These are phyloP conservation scores for Holcopasites calliopsidis DNA, from an alignment of 1,140 invertebrate genomes.

Conservation along the genomic window DNA sequence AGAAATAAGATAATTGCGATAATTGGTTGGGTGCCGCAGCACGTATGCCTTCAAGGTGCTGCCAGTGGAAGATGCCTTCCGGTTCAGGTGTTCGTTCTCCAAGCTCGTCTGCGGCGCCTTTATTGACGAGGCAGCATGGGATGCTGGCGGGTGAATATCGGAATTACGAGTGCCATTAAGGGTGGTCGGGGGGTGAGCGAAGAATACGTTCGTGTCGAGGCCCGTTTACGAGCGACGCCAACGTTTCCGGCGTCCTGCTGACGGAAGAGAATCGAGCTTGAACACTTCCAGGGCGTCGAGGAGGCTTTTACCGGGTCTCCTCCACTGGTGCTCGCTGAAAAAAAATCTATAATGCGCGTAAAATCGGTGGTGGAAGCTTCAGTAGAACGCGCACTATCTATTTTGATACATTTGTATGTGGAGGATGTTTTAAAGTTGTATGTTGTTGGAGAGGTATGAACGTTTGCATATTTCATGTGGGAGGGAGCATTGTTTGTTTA, in stretches of 20 bases:
- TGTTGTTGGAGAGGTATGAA: too few relatives aligned
- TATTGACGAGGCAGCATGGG: constrained; percentile 19
- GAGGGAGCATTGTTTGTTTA: too few relatives aligned
- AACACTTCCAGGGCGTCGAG: constrained; percentile 35
- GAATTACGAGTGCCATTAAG: constrained; percentile 71
- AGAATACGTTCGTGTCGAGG: constrained; percentile 41
- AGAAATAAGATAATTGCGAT: too few relatives aligned
- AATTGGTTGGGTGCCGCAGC: too few relatives aligned
- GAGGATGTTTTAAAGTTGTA: too few relatives aligned
- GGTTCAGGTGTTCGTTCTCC: neutral
- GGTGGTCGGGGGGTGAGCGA: constrained; percentile 16
- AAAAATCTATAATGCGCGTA: constrained; percentile 5
- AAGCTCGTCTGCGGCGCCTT: too few relatives aligned
- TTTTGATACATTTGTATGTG: too few relatives aligned
- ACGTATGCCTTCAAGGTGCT: too few relatives aligned
- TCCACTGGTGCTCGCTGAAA: neutral
- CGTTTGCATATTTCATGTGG: too few relatives aligned
- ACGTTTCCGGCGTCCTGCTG: constrained; percentile 17
- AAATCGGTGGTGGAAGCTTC: neutral
- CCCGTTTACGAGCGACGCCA: constrained; percentile 56
- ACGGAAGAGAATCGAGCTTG: constrained; percentile 38
- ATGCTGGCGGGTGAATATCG: constrained; percentile 40
- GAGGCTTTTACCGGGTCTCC: neutral
- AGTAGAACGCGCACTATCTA: neutral
- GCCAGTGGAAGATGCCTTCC: neutral